Percentiles rank a stretch among this genome's conserved stretches.
phyloP scores from a whole-genome alignment of 2,888 invertebrate genomes.

The Linnaemya vulpina region DNA sequence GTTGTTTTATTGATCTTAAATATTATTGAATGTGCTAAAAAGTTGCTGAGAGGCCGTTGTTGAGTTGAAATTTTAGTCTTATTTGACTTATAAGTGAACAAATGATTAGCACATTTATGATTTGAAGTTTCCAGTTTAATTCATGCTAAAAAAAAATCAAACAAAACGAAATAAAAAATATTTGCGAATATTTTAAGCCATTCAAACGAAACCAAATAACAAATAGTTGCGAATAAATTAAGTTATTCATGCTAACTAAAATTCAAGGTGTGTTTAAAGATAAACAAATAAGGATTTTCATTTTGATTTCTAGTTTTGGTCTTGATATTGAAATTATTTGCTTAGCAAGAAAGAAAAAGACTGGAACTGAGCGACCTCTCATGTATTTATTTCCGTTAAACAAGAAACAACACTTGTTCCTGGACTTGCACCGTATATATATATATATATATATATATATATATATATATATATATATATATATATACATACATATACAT shows the following conservation, averaged over 20 bases:
- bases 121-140: conserved; percentile 21
- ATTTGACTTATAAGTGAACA: conserved; percentile 37
- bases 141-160: conserved; percentile 23
- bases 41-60: conserved; percentile 32
- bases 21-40: conserved; percentile 54
- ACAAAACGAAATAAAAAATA: conserved; percentile 16
- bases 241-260: conserved; percentile 32
- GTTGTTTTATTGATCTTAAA: neutral
- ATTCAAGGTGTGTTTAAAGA: conserved; percentile 39
- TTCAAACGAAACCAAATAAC: too few relatives aligned
- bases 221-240: conserved; percentile 34
- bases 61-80: conserved; percentile 44
- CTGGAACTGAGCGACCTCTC: neutral
- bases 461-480: too few relatives aligned
- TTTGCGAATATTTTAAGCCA: conserved; percentile 30
- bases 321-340: conserved; percentile 51
- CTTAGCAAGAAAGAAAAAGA: neutral
- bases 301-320: conserved; percentile 4
- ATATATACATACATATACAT: too few relatives aligned
- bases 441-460: too few relatives aligned
- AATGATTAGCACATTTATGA: conserved; percentile 61
- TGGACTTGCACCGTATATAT: neutral
- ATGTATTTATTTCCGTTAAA: conserved; percentile 8
- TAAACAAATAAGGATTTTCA: conserved; percentile 18
- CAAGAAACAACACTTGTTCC: neutral